phyloP scores from a whole-genome alignment of 2,113 vertebrate genomes.

The Anas platyrhynchos region DNA sequence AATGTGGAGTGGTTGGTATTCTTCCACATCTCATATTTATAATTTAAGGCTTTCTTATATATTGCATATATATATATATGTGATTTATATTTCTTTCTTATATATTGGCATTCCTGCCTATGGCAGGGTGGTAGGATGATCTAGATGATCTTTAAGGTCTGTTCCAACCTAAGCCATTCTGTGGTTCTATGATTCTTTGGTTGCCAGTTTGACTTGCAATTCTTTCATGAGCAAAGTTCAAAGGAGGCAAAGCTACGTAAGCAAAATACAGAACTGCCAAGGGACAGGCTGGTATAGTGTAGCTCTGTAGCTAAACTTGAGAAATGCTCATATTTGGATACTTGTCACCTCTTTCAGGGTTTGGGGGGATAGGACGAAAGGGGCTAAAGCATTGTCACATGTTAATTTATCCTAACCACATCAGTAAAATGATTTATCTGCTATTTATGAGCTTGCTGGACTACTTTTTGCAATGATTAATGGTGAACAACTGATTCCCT shows the following conservation, averaged over 20 bases:
- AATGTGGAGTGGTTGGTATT: neutral
- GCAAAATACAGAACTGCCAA: neutral
- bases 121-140: too few relatives aligned
- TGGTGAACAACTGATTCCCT: neutral
- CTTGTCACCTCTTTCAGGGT: neutral
- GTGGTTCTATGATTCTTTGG: too few relatives aligned
- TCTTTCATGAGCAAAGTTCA: neutral
- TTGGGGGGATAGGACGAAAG: neutral
- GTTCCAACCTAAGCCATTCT: too few relatives aligned
- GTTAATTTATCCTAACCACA: neutral
- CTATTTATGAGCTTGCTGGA: neutral
- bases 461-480: neutral
- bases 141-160: too few relatives aligned
- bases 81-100: too few relatives aligned
- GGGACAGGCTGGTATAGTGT: neutral
- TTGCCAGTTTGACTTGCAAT: neutral
- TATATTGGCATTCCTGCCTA: too few relatives aligned
- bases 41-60: neutral
- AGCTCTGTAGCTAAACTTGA: neutral
- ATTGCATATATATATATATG: too few relatives aligned
- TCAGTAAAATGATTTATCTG: neutral
- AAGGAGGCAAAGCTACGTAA: neutral
- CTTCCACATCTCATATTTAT: neutral
- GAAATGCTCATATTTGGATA: neutral
- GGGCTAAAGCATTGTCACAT: neutral